Evolutionary conservation across 2,797 vertebrate species (phyloP), one percentile per base, ranked within the genome.

Genomic region (Siniperca scherzeri): DNA sequence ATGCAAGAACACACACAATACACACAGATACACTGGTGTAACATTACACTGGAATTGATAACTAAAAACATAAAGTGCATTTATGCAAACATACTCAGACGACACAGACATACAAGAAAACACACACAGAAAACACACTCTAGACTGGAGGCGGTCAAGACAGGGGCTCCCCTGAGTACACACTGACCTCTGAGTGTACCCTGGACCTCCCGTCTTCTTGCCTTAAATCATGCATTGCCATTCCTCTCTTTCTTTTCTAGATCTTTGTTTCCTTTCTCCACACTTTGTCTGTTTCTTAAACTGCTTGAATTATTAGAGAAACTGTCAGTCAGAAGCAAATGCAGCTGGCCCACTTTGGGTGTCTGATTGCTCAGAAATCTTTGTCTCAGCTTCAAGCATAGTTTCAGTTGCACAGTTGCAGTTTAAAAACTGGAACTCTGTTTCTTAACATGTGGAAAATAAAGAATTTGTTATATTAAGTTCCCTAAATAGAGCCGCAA

Each of bases 131-230:
- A 78, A 66, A 44, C 84, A 85, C 69, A 74, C 57, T 68, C 57
- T 60, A 74, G 70, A 78, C 83, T 72, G 75, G 85, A 91, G 82
- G 82, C 53, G 61, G 87, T 69, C 21, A 68, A 88, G 82, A 90
- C 82, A 80, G 76, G 70, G 50, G 60, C 70, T 93, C 88, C 89
- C 89, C 61, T 75, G 91, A 93, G 92, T 79, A 22, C 83, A 82
- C 61, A 14, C 88, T 94, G 94, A 93, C 92, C 93, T 92, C 92
- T 62, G 78, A 80, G 86, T 89, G 90, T 85, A 91, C 90, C 81
- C 88, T 56, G 64, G 88, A 93, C 92, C 92, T 92, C 89, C 86
- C 83, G 81, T 90, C 83, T 86, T 83, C 82, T 68, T 42, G 80
- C 89, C 82, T 81, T 87, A 91, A 91, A 88, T 92, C 93, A 91